Conservation (phyloP, 2,113 vertebrate species). For the Nibea coibor region DNA sequence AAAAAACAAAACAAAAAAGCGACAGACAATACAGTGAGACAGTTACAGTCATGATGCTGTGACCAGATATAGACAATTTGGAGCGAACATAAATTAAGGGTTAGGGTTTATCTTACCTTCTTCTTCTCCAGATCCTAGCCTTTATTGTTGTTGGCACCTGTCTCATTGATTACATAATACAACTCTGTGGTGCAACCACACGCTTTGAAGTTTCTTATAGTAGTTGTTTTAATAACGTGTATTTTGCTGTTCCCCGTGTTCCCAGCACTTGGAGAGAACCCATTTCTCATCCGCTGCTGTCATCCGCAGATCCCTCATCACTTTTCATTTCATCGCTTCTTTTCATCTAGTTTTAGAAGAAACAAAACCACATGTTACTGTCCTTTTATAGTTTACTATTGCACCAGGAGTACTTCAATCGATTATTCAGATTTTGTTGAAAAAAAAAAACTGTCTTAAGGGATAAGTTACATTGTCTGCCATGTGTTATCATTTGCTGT, state of each 20-base stretch:
- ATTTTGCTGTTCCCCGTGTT: not conserved
- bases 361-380: not conserved
- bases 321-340: not conserved
- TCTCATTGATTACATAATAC: no score
- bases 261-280: not conserved
- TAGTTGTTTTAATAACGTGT: no score
- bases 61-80: not conserved
- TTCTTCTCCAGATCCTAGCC: no score
- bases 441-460: not conserved
- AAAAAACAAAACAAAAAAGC: not conserved
- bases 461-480: not conserved
- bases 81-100: not conserved
- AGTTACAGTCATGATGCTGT: not conserved
- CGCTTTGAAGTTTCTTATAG: no score
- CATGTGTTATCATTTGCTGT: not conserved
- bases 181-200: no score
- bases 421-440: no score
- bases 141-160: no score
- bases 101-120: not conserved
- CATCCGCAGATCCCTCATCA: not conserved
- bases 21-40: not conserved
- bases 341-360: not conserved
- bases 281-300: not conserved
- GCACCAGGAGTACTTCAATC: not conserved
- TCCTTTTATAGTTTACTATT: no score